These are phyloP conservation scores for Clarias batrachus DNA, from an alignment of 2,113 vertebrate genomes.

Conservation along the genomic window DNA sequence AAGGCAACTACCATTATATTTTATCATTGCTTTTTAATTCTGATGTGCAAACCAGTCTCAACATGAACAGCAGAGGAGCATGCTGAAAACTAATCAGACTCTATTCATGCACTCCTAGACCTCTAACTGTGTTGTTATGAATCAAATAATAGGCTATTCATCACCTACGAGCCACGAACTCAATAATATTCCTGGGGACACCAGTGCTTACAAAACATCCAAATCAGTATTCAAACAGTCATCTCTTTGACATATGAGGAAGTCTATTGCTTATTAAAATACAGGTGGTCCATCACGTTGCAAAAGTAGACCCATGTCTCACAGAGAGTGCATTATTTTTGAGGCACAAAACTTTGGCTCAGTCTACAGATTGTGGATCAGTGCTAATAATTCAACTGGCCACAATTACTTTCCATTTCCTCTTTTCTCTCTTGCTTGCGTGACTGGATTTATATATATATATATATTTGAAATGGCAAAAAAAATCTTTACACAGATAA, in stretches of 20 bases:
- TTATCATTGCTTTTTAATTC: conserved; percentile 40
- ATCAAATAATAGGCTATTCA: conserved; percentile 38
- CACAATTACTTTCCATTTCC: conserved; percentile 36
- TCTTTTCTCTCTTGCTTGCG: not conserved
- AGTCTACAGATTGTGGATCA: not conserved
- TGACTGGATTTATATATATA: too few species aligned
- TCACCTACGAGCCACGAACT: conserved; percentile 21
- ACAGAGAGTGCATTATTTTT: not conserved
- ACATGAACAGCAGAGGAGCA: not conserved
- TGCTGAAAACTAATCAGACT: conserved; percentile 35
- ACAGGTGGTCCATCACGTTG: conserved; percentile 13
- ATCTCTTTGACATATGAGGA: conserved; percentile 1
- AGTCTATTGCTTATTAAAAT: conserved; percentile 11
- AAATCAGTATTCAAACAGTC: conserved; percentile 14
- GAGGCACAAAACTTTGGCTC: not conserved
- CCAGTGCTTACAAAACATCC: conserved; percentile 11
- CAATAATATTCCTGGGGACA: conserved; percentile 18
- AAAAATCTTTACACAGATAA: conserved; percentile 36
- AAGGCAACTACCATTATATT: conserved; percentile 19
- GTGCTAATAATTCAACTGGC: conserved; percentile 31
- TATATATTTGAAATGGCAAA: conserved; percentile 7
- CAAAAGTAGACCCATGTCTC: not conserved
- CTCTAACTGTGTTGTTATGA: conserved; percentile 30
- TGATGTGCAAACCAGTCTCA: conserved; percentile 26
- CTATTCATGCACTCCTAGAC: conserved; percentile 20